Conservation (phyloP, 2,113 vertebrate species). For the Eleginops maclovinus region DNA sequence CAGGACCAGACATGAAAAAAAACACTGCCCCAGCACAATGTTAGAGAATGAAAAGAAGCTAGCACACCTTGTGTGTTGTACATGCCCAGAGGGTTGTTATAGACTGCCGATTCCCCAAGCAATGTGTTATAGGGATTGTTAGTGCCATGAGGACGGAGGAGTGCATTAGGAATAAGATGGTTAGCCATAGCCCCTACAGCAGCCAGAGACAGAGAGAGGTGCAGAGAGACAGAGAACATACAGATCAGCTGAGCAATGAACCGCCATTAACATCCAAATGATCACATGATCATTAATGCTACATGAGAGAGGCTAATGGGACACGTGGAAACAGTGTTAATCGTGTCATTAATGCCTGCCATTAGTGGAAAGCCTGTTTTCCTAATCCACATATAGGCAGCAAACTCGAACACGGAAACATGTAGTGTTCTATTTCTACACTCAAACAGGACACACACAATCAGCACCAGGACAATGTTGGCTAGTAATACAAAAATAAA, state of each 20-base stretch:
- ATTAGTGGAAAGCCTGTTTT: conserved; percentile 36
- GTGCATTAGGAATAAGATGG: conserved; percentile 99
- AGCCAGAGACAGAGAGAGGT: conserved; percentile 92
- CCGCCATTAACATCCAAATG: conserved; percentile 83
- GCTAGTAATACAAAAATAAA: no score
- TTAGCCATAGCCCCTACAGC: conserved; percentile 99
- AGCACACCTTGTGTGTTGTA: conserved; percentile 99
- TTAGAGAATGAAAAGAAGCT: conserved; percentile 84
- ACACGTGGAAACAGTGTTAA: conserved; percentile 56
- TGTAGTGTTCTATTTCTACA: conserved; percentile 6
- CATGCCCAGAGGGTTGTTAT: conserved; percentile 99
- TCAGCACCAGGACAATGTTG: background rate
- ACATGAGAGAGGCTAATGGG: conserved; percentile 64
- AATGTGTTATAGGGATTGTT: conserved; percentile 99
- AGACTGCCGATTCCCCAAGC: conserved; percentile 99
- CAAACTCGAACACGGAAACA: conserved; percentile 32
- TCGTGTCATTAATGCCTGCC: conserved; percentile 46
- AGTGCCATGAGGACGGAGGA: conserved; percentile 99
- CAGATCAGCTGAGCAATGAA: conserved; percentile 89
- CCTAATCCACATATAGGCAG: conserved; percentile 48
- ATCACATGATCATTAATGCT: conserved; percentile 75
- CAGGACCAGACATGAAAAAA: conserved; percentile 27
- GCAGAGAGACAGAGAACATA: conserved; percentile 80
- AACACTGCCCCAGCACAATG: conserved; percentile 69
- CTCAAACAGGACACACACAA: conserved; percentile 37